Base-by-base conservation (phyloP, 2,797 vertebrate genomes). In the Ptychobarbus kaznakovi region DNA sequence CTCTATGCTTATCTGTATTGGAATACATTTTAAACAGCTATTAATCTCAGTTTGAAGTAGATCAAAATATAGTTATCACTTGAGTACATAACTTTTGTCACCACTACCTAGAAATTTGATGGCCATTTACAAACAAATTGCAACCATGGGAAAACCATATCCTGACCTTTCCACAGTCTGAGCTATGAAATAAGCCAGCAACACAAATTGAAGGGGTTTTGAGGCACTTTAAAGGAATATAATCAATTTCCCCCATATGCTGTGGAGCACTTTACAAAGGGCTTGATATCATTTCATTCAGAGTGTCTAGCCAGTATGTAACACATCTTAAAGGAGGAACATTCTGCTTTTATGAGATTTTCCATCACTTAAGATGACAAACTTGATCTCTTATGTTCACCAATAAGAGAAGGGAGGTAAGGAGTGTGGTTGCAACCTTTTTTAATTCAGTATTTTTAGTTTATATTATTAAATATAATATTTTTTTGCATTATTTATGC, bases 251-350 rank as follows among this genome's bases (percentile, higher is more conserved):
- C 81, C 65, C 91, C 90, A 89, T 93, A 94, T 94, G 91, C 91
- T 90, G 93, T 91, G 92, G 94, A 91, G 92, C 81, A 92, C 92
- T 94, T 93, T 93, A 93, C 91, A 90, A 92, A 94, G 93, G 94
- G 92, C 93, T 92, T 93, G 92, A 94, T 94, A 93, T 92, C 92
- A 93, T 94, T 94, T 94, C 93, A 94, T 94, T 94, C 90, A 90
- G 92, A 91, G 92, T 91, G 93, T 92, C 92, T 91, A 90, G 80
- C 76, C 88, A 90, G 94, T 94, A 88, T 91, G 91, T 94, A 93
- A 94, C 93, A 91, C 80, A 73, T 93, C 94, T 95, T 95, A 95
- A 86, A 90, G 83, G 87, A 91, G 20, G 81, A 93, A 92, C 93
- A 93, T 92, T 94, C 93, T 92, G 92, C 87, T 88, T 93, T 92